These are phyloP conservation scores for Heterodera filipjevi DNA, from an alignment of 2,888 invertebrate genomes.

Conservation along the genomic window DNA sequence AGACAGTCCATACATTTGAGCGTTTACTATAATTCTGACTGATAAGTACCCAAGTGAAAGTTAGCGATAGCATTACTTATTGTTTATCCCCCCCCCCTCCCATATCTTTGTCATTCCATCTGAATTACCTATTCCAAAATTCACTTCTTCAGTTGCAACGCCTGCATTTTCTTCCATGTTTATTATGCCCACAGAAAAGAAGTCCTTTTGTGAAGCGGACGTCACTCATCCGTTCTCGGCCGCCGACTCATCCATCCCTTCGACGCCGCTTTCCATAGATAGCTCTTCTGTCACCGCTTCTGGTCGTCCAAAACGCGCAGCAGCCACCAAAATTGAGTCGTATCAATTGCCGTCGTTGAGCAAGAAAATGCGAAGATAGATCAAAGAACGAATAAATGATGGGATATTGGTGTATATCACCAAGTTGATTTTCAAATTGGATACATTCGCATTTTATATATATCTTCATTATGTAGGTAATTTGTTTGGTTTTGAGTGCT, in stretches of 20 bases:
- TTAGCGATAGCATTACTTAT: too few species aligned
- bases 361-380: conserved; percentile 27
- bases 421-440: too few species aligned
- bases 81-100: too few species aligned
- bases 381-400: neutral
- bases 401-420: neutral
- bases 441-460: too few species aligned
- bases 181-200: neutral
- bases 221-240: neutral
- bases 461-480: too few species aligned
- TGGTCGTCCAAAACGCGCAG: conserved; percentile 21
- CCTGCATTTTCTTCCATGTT: neutral
- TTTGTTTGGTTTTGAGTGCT: too few species aligned
- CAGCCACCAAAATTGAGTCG: conserved; percentile 5
- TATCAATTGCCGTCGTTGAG: conserved; percentile 26
- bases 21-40: too few species aligned
- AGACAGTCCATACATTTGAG: too few species aligned
- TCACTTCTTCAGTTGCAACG: neutral
- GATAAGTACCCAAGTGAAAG: too few species aligned
- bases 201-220: neutral
- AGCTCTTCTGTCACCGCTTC: neutral
- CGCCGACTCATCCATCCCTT: neutral
- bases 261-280: neutral
- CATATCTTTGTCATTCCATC: too few species aligned
- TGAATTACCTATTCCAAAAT: too few species aligned